phyloP scores from a whole-genome alignment of 1,140 invertebrate genomes.

The Globodera rostochiensis region DNA sequence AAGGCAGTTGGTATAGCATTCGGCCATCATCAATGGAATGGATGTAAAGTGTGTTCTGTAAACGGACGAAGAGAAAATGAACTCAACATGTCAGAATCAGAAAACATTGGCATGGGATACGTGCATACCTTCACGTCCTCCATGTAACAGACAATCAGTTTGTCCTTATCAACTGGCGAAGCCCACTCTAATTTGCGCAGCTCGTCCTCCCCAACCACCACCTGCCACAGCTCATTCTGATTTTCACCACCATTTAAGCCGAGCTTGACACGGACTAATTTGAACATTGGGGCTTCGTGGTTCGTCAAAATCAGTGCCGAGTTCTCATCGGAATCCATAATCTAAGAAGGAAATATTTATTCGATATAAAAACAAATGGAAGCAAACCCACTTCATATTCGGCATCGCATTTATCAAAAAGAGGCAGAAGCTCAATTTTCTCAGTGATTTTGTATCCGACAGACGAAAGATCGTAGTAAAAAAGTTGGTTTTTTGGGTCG shows the following conservation, averaged over 20 bases:
- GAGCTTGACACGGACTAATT: slow-evolving; percentile 85
- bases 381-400: slow-evolving; percentile 80
- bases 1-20: slow-evolving; percentile 66
- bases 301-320: slow-evolving; percentile 88
- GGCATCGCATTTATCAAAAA: slow-evolving; percentile 83
- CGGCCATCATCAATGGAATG: slow-evolving; percentile 78
- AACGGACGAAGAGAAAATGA: slow-evolving; percentile 64
- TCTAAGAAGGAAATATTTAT: slow-evolving; percentile 70
- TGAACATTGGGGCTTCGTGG: slow-evolving; percentile 88
- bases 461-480: slow-evolving; percentile 58
- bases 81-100: not conserved
- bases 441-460: slow-evolving; percentile 52
- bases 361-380: slow-evolving; percentile 13
- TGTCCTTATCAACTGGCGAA: slow-evolving; percentile 78
- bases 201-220: slow-evolving; percentile 80
- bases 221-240: slow-evolving; percentile 75
- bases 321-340: slow-evolving; percentile 83
- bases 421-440: slow-evolving; percentile 61
- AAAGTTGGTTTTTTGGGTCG: slow-evolving; percentile 60
- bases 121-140: slow-evolving; percentile 83
- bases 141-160: slow-evolving; percentile 84
- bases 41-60: slow-evolving; percentile 81
- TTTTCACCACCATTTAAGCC: slow-evolving; percentile 67
- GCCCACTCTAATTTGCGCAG: slow-evolving; percentile 87
- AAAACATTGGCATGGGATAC: not conserved